Conservation (phyloP, 2,888 invertebrate species). For the Apeira syringaria region DNA sequence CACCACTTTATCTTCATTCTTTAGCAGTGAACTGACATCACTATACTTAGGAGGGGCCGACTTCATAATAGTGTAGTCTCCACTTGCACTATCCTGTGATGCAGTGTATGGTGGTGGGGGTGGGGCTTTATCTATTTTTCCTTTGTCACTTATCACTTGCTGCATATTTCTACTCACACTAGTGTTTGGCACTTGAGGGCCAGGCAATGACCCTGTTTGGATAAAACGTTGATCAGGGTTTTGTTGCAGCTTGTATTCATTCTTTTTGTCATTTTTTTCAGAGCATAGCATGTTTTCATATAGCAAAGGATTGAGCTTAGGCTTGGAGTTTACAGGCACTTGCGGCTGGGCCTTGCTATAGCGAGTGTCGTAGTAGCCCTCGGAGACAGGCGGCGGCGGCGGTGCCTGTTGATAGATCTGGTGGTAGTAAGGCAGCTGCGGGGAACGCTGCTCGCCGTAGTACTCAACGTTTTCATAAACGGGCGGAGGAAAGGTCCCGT, state of each 20-base stretch:
- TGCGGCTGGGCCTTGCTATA: constrained; percentile 92
- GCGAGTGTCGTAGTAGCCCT: constrained; percentile 79
- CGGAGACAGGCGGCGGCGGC: constrained; percentile 64
- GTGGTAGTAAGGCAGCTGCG: constrained; percentile 86
- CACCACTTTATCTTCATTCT: constrained; percentile 73
- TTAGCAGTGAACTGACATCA: constrained; percentile 69
- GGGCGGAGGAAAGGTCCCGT: constrained; percentile 64
- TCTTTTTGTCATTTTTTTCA: constrained; percentile 69
- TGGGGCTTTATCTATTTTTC: constrained; percentile 76
- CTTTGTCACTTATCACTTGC: constrained; percentile 68
- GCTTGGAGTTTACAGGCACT: constrained; percentile 85
- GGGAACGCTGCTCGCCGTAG: constrained; percentile 84
- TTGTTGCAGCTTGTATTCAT: constrained; percentile 60
- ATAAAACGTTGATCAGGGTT: constrained; percentile 65
- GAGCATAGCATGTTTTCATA: constrained; percentile 80
- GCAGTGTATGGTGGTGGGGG: constrained; percentile 74
- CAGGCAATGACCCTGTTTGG: constrained; percentile 70
- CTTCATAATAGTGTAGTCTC: constrained; percentile 78
- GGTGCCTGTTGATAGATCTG: constrained; percentile 74
- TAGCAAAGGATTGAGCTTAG: constrained; percentile 64
- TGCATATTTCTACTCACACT: constrained; percentile 55
- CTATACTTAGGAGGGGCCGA: constrained; percentile 77
- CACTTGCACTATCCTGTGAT: constrained; percentile 58
- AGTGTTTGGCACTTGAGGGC: constrained; percentile 71
- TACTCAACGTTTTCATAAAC: constrained; percentile 94